phyloP scores from a whole-genome alignment of 2,113 vertebrate species.

The Aegithalos caudatus region DNA sequence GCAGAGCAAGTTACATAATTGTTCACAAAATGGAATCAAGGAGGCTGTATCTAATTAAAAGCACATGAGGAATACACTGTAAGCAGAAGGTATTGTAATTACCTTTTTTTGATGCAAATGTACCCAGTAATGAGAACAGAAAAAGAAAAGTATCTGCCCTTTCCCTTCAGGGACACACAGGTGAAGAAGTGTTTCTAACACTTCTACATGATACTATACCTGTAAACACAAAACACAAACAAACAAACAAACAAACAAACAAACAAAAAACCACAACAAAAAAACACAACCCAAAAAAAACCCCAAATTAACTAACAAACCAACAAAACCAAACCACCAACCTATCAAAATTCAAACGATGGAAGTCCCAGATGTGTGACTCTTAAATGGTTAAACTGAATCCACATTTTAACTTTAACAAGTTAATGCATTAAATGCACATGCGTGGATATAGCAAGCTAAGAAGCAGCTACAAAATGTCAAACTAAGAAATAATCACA shows the following conservation, averaged over 20 bases:
- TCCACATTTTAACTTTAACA: not conserved
- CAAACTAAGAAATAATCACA: not conserved
- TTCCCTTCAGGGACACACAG: not conserved
- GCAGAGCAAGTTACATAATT: not conserved
- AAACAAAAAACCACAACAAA: too few species aligned
- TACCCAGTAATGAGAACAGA: not conserved
- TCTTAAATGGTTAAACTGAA: not conserved
- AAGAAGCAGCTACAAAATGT: not conserved
- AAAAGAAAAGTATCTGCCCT: not conserved
- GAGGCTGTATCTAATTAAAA: not conserved
- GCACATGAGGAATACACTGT: not conserved
- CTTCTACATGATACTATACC: not conserved
- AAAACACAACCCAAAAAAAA: not conserved
- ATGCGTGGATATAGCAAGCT: not conserved
- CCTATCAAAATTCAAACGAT: not conserved
- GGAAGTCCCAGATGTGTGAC: not conserved
- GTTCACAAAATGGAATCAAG: constrained; percentile 2
- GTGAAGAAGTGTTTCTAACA: not conserved
- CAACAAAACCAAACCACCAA: accelerated
- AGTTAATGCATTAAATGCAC: not conserved
- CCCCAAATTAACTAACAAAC: not conserved
- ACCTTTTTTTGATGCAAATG: constrained; percentile 1
- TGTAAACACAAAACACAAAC: not conserved
- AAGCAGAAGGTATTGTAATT: constrained; percentile 31
- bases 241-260: too few species aligned